Percentiles rank a stretch among this genome's conserved stretches.
phyloP scores from a whole-genome alignment of 2,113 vertebrate genomes.

The Herpetotheres cachinnans region DNA sequence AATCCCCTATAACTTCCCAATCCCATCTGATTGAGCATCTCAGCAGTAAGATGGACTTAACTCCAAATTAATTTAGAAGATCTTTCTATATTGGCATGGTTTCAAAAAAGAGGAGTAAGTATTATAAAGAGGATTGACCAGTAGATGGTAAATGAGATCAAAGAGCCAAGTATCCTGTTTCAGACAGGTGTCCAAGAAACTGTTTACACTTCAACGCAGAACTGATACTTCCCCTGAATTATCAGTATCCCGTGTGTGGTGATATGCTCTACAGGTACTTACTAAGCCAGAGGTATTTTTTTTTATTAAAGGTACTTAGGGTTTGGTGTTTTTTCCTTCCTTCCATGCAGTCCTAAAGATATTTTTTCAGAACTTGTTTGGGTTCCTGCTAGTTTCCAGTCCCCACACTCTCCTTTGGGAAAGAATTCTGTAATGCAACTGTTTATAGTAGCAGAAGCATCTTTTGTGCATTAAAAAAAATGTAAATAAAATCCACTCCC shows the following conservation, averaged over 20 bases:
- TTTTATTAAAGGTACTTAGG: not conserved
- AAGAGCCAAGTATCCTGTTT: not conserved
- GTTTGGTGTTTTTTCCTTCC: not conserved
- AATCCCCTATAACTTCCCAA: not conserved
- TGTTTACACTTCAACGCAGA: not conserved
- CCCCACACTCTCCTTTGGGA: not conserved
- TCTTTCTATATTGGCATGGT: not conserved
- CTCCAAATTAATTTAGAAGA: not conserved
- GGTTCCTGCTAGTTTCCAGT: not conserved
- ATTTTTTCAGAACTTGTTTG: not conserved
- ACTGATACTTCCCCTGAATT: not conserved
- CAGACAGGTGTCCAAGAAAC: not conserved
- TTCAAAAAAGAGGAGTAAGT: not conserved
- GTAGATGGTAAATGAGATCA: not conserved
- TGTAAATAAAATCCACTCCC: not conserved
- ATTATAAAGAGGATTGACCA: not conserved
- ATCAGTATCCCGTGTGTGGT: fast-evolving
- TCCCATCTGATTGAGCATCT: not conserved
- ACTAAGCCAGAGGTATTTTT: not conserved
- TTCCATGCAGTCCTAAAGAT: not conserved
- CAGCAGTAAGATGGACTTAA: not conserved
- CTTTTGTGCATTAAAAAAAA: not conserved
- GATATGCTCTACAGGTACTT: not conserved
- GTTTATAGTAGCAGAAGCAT: not conserved
- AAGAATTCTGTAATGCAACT: not conserved